Evolutionary conservation across 2,113 vertebrate species (phyloP).

Genomic region (Gorsachius goisagi): DNA sequence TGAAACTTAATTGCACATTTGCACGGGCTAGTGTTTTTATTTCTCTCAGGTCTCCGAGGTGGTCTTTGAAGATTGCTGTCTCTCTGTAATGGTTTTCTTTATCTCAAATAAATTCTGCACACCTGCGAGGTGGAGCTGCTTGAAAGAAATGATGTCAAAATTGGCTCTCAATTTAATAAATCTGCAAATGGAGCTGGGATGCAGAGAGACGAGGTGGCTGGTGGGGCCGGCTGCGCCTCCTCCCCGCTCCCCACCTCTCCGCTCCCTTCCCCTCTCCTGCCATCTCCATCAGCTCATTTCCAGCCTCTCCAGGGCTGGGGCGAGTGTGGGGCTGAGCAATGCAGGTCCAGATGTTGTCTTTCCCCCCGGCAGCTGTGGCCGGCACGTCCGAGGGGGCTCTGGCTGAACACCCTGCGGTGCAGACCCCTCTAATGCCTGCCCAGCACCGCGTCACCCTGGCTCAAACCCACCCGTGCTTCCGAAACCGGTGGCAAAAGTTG

Average conservation of each 20-base stretch:
- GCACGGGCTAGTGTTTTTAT: slow-evolving; percentile 76
- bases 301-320: not conserved
- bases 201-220: slow-evolving; percentile 8
- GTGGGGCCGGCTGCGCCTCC: not conserved
- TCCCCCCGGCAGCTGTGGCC: not conserved
- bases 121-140: slow-evolving; percentile 72
- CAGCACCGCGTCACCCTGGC: not conserved
- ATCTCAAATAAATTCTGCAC: slow-evolving; percentile 72
- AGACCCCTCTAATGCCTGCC: not conserved
- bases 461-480: fast-evolving
- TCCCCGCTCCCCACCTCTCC: not conserved
- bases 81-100: slow-evolving; percentile 74
- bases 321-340: not conserved
- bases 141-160: slow-evolving; percentile 68
- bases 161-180: slow-evolving; percentile 72
- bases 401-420: not conserved
- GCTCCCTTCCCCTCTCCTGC: not conserved
- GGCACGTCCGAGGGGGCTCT: not conserved
- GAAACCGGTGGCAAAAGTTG: not conserved
- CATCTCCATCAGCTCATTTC: not conserved
- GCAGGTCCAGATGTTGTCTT: not conserved
- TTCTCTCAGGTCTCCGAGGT: slow-evolving; percentile 76
- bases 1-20: slow-evolving; percentile 78
- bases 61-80: slow-evolving; percentile 75
- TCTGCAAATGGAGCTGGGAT: slow-evolving; percentile 52